A percentile compares a stretch with the other conserved stretches of the same genome.
Evolutionary conservation across 92 coral and sea anemone genomes (phyloP).

Genomic region (Palythoa heliodiscus): DNA sequence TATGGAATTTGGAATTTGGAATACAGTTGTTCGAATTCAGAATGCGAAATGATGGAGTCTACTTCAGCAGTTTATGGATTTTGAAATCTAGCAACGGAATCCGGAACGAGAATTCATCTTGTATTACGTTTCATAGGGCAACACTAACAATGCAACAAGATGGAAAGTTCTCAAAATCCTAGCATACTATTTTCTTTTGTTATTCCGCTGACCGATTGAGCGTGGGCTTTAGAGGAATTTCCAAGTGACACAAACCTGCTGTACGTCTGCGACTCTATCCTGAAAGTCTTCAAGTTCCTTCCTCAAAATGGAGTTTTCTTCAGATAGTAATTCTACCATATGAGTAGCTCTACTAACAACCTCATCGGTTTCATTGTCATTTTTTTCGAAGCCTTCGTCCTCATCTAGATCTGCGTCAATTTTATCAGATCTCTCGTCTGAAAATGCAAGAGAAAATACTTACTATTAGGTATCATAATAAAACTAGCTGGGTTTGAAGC

Average conservation of each 20-base stretch:
- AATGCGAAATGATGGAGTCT: not conserved
- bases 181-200: too few relatives aligned
- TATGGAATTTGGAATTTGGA: too few relatives aligned
- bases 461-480: too few relatives aligned
- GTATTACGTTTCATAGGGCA: not conserved
- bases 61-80: not conserved
- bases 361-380: constrained; percentile 31
- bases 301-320: constrained; percentile 77
- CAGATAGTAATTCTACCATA: constrained; percentile 85
- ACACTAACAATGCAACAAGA: too few relatives aligned
- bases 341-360: constrained; percentile 89
- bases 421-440: constrained; percentile 6
- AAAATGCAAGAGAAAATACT: not conserved
- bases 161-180: too few relatives aligned
- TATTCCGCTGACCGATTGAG: not conserved
- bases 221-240: not conserved
- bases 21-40: not conserved
- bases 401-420: not conserved
- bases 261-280: not conserved
- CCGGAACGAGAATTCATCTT: not conserved
- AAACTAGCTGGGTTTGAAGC: too few relatives aligned
- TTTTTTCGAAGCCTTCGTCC: not conserved
- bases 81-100: not conserved
- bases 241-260: constrained; percentile 15
- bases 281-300: constrained; percentile 56